Evolutionary conservation across 2,113 vertebrate species (phyloP).

Genomic region (Leucopsar rothschildi): DNA sequence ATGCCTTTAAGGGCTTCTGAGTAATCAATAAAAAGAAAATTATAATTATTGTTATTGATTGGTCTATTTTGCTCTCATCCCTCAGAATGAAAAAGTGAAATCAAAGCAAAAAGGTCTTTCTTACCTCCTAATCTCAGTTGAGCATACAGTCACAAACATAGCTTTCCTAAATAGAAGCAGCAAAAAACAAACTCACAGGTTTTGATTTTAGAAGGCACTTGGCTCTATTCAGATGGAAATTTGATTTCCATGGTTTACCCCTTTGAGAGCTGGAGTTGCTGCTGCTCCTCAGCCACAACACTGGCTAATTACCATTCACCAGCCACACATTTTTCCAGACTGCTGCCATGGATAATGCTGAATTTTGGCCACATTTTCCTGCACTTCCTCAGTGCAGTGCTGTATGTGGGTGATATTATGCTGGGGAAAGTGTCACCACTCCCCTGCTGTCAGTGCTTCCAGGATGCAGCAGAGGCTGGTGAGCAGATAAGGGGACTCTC

Average conservation of each 20-base stretch:
- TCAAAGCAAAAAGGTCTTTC: conserved; percentile 43
- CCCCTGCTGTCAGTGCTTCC: not conserved
- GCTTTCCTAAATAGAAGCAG: conserved; percentile 21
- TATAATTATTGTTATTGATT: conserved; percentile 69
- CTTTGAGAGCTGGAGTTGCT: conserved; percentile 22
- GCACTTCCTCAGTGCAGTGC: not conserved
- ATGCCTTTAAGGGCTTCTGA: conserved; percentile 37
- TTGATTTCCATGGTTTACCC: conserved; percentile 45
- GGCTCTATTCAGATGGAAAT: conserved; percentile 68
- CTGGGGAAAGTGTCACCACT: not conserved
- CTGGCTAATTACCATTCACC: conserved; percentile 13
- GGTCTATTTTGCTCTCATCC: conserved; percentile 18
- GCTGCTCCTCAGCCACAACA: not conserved
- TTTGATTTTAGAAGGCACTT: conserved; percentile 53
- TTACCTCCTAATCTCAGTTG: conserved; percentile 55
- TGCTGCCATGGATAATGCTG: not conserved
- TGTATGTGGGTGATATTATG: not conserved
- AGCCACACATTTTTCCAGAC: conserved; percentile 38
- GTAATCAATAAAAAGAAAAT: conserved; percentile 61
- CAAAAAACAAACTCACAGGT: conserved; percentile 1
- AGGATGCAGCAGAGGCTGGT: not conserved
- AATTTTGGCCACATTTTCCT: conserved; percentile 13
- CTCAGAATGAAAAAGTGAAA: conserved; percentile 47
- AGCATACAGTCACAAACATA: conserved; percentile 51
- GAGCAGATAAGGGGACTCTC: not conserved